Conservation (phyloP, 1,140 invertebrate species). For the Telenomus remus region DNA sequence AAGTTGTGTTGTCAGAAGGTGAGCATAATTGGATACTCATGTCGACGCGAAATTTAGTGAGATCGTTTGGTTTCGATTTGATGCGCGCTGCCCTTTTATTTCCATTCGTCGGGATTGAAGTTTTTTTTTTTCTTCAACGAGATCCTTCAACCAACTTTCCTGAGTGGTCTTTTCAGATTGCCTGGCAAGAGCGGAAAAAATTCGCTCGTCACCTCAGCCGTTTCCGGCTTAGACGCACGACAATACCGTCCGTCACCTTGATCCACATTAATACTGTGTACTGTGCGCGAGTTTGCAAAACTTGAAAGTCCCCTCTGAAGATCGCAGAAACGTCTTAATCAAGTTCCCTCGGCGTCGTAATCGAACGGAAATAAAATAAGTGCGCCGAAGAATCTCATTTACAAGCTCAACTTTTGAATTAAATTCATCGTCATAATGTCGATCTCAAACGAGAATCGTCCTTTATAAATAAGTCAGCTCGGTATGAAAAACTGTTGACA, state of each 20-base stretch:
- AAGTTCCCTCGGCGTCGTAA: slow-evolving; percentile 26
- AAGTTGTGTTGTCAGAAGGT: slow-evolving; percentile 15
- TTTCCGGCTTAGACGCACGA: slow-evolving; percentile 31
- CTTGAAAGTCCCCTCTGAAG: slow-evolving; percentile 12
- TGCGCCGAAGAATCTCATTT: slow-evolving; percentile 22
- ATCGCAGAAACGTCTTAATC: slow-evolving; percentile 22
- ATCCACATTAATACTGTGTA: slow-evolving; percentile 16
- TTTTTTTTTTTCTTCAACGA: slow-evolving; percentile 14
- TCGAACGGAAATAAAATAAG: slow-evolving; percentile 39
- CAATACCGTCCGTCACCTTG: slow-evolving; percentile 18
- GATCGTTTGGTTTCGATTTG: slow-evolving; percentile 8
- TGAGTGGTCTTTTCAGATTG: slow-evolving; percentile 17
- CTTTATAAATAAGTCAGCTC: not conserved
- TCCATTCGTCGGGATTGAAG: slow-evolving; percentile 20
- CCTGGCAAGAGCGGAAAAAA: not conserved
- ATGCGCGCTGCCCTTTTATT: slow-evolving; percentile 5
- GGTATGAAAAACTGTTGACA: no score
- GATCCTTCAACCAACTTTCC: slow-evolving; percentile 25
- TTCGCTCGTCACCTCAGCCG: slow-evolving; percentile 18
- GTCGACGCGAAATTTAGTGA: slow-evolving; percentile 16
- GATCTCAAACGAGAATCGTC: not conserved
- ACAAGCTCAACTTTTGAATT: slow-evolving; percentile 30
- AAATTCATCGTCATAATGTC: slow-evolving; percentile 13
- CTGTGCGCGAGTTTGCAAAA: not conserved
- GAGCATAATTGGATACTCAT: slow-evolving; percentile 38